Evolutionary conservation across 2,888 invertebrate genomes (phyloP).

Genomic region (Plebejus melissa): DNA sequence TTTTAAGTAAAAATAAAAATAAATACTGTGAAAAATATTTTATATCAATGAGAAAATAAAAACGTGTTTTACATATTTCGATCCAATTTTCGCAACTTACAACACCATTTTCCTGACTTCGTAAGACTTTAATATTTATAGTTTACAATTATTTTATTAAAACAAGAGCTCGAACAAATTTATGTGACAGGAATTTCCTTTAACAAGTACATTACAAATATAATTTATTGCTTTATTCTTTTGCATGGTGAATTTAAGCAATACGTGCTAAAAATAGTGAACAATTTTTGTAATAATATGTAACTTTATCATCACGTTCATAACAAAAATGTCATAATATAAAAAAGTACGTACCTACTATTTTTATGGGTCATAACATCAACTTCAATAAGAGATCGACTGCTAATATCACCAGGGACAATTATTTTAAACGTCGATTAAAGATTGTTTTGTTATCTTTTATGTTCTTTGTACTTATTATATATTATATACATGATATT

Average conservation of each 20-base stretch:
- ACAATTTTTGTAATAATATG: background rate
- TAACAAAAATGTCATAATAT: too few species aligned
- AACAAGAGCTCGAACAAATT: conserved; percentile 21
- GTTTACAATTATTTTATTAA: conserved; percentile 15
- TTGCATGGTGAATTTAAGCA: background rate
- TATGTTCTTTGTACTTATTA: too few species aligned
- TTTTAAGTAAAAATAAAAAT: too few species aligned
- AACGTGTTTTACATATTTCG: conserved; percentile 14
- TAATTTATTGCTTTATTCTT: conserved; percentile 16
- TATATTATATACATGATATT: background rate
- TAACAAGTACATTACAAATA: conserved; percentile 24
- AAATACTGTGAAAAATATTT: conserved; percentile 3
- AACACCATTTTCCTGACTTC: background rate
- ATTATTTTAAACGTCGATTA: too few species aligned
- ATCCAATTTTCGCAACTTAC: conserved; percentile 17
- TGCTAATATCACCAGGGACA: too few species aligned
- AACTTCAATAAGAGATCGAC: too few species aligned
- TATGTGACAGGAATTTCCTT: conserved; percentile 25
- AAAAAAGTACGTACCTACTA: too few species aligned
- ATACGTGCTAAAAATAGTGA: background rate
- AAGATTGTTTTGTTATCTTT: too few species aligned
- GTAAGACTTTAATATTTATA: conserved; percentile 1
- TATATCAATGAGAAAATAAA: conserved; percentile 2
- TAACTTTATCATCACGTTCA: conserved; percentile 9
- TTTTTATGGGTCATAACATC: too few species aligned